Percentiles rank a stretch among this genome's conserved stretches.
Evolutionary conservation across 2,113 vertebrate species (phyloP).

Genomic region (Aldabrachelys gigantea): DNA sequence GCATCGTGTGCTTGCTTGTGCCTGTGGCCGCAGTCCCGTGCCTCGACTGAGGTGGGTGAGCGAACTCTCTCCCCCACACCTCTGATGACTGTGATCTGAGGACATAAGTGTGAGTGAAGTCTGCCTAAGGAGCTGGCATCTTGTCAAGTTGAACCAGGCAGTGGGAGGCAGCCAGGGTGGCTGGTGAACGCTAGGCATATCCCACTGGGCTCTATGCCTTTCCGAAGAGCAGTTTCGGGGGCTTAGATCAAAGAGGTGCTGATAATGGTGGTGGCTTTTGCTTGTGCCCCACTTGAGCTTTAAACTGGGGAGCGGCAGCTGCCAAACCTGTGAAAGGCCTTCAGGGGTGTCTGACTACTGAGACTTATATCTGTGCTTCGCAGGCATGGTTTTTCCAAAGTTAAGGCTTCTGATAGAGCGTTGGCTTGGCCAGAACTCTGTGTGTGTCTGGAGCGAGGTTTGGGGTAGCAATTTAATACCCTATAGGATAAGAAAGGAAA

Average conservation of each 20-base stretch:
- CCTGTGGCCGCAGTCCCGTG: background rate
- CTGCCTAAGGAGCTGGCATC: background rate
- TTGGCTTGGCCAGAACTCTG: too few relatives aligned
- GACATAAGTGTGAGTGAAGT: too few relatives aligned
- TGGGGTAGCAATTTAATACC: background rate
- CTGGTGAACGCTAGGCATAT: too few relatives aligned
- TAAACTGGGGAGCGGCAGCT: background rate
- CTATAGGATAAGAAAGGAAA: too few relatives aligned
- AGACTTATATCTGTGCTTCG: background rate
- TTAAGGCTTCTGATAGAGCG: too few relatives aligned
- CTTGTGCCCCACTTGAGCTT: background rate
- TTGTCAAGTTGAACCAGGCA: background rate
- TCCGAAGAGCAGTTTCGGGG: background rate
- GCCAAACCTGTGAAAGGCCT: background rate
- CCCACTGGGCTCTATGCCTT: background rate
- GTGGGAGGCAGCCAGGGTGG: background rate
- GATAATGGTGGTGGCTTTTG: background rate
- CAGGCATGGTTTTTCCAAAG: too few relatives aligned
- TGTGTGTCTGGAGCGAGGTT: too few relatives aligned
- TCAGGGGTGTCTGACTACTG: background rate
- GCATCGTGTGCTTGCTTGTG: background rate
- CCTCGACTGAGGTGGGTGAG: background rate
- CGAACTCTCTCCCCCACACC: too few relatives aligned
- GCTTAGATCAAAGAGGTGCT: background rate
- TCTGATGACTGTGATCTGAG: too few relatives aligned